Base-by-base conservation (phyloP, 2,888 invertebrate genomes). In the Caenorhabditis macrosperma region DNA sequence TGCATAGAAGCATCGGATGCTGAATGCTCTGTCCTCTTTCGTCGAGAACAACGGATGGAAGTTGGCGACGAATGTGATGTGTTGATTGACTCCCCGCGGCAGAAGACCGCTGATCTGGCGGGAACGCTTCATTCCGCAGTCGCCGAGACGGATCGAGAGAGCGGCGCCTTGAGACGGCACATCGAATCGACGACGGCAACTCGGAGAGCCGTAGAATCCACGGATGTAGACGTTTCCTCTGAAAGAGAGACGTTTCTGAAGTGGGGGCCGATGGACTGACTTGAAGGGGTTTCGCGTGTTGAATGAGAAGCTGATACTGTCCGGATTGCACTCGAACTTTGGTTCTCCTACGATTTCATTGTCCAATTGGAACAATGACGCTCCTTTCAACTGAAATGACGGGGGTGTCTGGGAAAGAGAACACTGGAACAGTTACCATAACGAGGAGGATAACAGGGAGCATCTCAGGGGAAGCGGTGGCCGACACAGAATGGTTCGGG, bases 221-320 rank as follows among this genome's bases (percentile, higher is more conserved):
- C 86, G 83, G 38, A 89, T 84, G 63, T 86, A 90, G 41, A 90
- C 82, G 68, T 86, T 89, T 57, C 90, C 90, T 35, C 88, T 89
- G 74, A 66, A 86, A 76, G n/a, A n/a, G n/a, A 44, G 26, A 67
- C 26, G 22, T 26, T 54, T n/a, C 1, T n/a, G 20, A 10, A 44
- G 9, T 24, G 1, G 33, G 1, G 50, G 15, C 3, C 17, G 20
- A 50, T 15, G 67, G 52, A 55, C 69, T 10, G 20, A 86, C 83
- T 75, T 77, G 74, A 88, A 88, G 1, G 85, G 78, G 35, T 82
- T 83, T 35, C 60, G 64, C 1, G 88, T 85, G 17, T 83, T 64
- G 20, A 88, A 83, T 0, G 81, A 57, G 59, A 88, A 86, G 5
- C 78, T 82, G 22, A 88, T 82, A 20, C 81, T 75, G 30, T 85